These are phyloP conservation scores for Pelagia noctiluca DNA, from an alignment of 30 jellyfish, hydroid and myxozoan species.

Conservation along the genomic window DNA sequence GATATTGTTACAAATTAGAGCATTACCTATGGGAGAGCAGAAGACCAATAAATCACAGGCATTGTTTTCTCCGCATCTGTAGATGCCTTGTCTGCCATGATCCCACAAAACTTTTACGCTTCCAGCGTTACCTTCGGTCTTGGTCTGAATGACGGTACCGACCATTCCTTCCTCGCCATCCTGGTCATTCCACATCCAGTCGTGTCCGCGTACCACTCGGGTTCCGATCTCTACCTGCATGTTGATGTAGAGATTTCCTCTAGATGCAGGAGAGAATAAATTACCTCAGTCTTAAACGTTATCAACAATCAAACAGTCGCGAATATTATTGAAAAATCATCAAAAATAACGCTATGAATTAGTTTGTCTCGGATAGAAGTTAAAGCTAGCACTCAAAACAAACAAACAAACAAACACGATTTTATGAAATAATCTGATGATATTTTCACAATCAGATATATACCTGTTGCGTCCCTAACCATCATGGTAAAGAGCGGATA, in stretches of 20 bases:
- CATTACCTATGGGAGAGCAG: constrained; percentile 54
- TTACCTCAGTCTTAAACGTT: background rate
- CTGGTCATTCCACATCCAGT: constrained; percentile 70
- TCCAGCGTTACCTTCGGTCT: background rate
- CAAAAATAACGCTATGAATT: too few relatives aligned
- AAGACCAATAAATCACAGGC: constrained; percentile 56
- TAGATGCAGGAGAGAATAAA: too few relatives aligned
- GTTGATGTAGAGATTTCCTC: too few relatives aligned
- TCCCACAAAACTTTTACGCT: constrained; percentile 67
- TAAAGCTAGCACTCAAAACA: too few relatives aligned
- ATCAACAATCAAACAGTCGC: background rate
- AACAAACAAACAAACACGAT: too few relatives aligned
- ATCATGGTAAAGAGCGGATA: too few relatives aligned
- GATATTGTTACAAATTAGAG: too few relatives aligned
- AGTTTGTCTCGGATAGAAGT: too few relatives aligned
- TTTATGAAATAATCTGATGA: too few relatives aligned
- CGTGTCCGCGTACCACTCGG: constrained; percentile 62
- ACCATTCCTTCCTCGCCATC: constrained; percentile 76
- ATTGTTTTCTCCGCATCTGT: constrained; percentile 57
- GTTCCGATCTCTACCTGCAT: constrained; percentile 63
- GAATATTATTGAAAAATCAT: too few relatives aligned
- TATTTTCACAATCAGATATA: too few relatives aligned
- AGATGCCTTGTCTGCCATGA: constrained; percentile 70
- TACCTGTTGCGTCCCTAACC: too few relatives aligned
- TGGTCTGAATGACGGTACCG: constrained; percentile 59